Base-by-base conservation (phyloP, 2,113 vertebrate genomes). In the Pygoscelis antarcticus region DNA sequence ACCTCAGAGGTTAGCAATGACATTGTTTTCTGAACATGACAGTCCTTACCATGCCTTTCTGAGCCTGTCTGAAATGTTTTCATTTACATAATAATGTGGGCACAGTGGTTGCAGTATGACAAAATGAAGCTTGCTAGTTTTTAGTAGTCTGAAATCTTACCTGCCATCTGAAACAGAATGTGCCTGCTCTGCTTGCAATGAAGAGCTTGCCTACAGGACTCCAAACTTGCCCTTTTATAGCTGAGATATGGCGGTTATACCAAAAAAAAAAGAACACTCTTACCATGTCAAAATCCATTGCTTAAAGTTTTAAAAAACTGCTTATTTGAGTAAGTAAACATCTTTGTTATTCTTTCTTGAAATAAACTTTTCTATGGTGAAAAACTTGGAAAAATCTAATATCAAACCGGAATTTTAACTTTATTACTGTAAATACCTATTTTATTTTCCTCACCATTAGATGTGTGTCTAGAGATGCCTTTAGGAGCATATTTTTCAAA, bases 1-100 rank as follows among this genome's bases (percentile, higher is more conserved):
- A 98, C 95, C 96, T 87, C 93, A 68, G 94, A 98, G 97, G 97
- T 98, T 98, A 98, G 98, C 98, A 92, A 87, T 68, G 91, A 54
- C 76, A 92, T 90, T 75, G 38, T 81, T 94, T 96, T 96, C 88
- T 89, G 60, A 86, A 91, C 80, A 36, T 94, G 96, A 88, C 78
- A 85, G 70, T 32, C 30, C 65, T 83, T 88, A 93, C 94, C 69
- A 71, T 51, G 81, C 68, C 64, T 94, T 96, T 86, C 60, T 85
- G 83, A 97, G 66, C 44, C 21, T 34, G 86, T 93, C 71, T 96
- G 81, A 91, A 91, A 84, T 78, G n/a, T 93, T 90, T 84, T 83
- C 69, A 85, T 94, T 92, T 72, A 38, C 71, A 10, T 90, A 91
- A 44, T 93, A 94, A 90, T 68, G 29, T 92, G 95, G 61, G 36